Evolutionary conservation across 2,888 invertebrate genomes (phyloP), one percentile per base, ranked within the genome.

Genomic region (Poecilus cupreus): DNA sequence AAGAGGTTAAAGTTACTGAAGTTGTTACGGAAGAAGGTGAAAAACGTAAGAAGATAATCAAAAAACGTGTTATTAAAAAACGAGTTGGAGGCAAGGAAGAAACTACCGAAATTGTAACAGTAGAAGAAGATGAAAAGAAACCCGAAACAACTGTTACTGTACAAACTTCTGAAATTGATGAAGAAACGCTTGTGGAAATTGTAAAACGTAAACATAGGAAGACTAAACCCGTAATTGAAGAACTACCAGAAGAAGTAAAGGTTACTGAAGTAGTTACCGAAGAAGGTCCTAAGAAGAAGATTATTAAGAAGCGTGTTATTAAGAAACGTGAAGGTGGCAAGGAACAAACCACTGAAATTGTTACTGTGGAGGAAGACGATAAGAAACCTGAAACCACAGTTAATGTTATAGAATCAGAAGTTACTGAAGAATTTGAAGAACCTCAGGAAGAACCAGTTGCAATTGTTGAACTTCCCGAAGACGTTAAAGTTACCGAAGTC

Each of bases 51-150:
- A 84, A 81, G 70, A 79, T 83, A 13, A 80, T 81, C 8, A 84
- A 82, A 11, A 87, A 87, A 78, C 86, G 87, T 20, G 83, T 85
- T 5, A 83, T 86, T 39, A 86, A 84, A 49, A 89, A 87, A 83
- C 87, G 85, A 68, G 85, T 86, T 82, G 88, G 87, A 16, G 86
- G 85, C 5, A 86, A 86, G 81, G 87, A 85, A 85, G 85, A 85
- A 85, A 84, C 82, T 85, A 90, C 90, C 84, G 90, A 91, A 89
- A 90, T 90, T 85, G 86, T 86, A 6, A 88, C 87, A 0, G 86
- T 88, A 43, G 89, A 90, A 83, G 90, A 89, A 83, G 89, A 89
- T 80, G 89, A 90, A 54, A 89, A 88, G 84, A 85, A 89, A 87
- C 87, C 90, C 84, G 85, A 89, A 84, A 86, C 89, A 60, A 84